These are phyloP conservation scores for Ptiloglossa arizonensis DNA, from an alignment of 1,140 invertebrate genomes.

Conservation along the genomic window DNA sequence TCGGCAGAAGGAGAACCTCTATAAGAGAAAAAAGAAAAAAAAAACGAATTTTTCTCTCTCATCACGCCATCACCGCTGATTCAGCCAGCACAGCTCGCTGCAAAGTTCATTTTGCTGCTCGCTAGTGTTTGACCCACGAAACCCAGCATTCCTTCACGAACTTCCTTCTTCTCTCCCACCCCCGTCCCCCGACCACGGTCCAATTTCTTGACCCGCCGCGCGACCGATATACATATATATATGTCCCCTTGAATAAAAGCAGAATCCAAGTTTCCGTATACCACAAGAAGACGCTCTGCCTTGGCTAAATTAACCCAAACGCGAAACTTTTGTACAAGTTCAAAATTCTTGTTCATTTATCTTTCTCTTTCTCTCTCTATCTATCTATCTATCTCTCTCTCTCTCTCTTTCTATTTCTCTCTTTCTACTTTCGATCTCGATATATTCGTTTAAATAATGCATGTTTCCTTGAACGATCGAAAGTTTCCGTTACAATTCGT, in stretches of 20 bases:
- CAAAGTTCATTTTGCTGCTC: slow-evolving; percentile 79
- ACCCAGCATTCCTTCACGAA: slow-evolving; percentile 53
- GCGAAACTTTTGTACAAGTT: slow-evolving; percentile 2
- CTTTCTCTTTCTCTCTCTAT: no score
- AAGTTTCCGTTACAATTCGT: background rate
- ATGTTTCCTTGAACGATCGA: slow-evolving; percentile 18
- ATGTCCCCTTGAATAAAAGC: slow-evolving; percentile 7
- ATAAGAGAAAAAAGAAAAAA: slow-evolving; percentile 59
- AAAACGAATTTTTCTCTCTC: slow-evolving; percentile 69
- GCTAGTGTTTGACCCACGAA: slow-evolving; percentile 74
- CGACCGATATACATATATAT: slow-evolving; percentile 35
- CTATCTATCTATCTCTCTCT: no score
- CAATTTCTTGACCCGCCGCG: slow-evolving; percentile 53
- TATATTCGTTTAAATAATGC: background rate
- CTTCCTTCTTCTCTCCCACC: slow-evolving; percentile 20
- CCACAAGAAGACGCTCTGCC: slow-evolving; percentile 2
- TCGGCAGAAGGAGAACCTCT: slow-evolving; percentile 63
- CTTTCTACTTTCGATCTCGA: no score
- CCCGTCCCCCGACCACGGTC: slow-evolving; percentile 4
- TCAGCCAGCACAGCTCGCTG: slow-evolving; percentile 79
- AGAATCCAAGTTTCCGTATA: slow-evolving; percentile 41
- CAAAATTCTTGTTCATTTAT: background rate
- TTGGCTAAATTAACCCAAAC: slow-evolving; percentile 36
- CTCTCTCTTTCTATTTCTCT: no score
- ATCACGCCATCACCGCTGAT: slow-evolving; percentile 79